Conservation (phyloP, 2,888 invertebrate genomes). For the Tholera decimalis region DNA sequence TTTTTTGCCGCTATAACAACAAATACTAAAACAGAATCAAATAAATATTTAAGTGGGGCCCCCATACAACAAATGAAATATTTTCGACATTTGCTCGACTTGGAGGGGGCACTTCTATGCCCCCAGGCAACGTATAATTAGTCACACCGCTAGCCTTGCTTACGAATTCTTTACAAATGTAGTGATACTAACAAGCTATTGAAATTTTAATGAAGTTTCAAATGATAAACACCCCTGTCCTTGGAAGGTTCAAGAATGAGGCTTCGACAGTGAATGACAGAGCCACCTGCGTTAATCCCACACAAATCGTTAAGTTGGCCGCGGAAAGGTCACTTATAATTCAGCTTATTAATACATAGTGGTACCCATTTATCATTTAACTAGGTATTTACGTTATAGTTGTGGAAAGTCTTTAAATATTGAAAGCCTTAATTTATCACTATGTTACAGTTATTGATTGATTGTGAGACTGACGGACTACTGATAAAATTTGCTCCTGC, state of each 20-base stretch:
- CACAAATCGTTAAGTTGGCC: slow-evolving; percentile 40
- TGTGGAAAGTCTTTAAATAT: not conserved
- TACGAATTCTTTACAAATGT: too few species aligned
- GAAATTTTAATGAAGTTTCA: not conserved
- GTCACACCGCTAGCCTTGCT: too few species aligned
- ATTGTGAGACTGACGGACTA: too few species aligned
- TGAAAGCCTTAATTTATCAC: not conserved
- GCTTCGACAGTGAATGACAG: slow-evolving; percentile 13
- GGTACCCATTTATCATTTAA: slow-evolving; percentile 12
- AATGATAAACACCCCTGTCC: not conserved
- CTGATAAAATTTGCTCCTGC: too few species aligned
- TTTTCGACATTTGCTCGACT: too few species aligned
- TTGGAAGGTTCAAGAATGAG: slow-evolving; percentile 41
- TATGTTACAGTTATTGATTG: not conserved
- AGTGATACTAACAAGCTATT: not conserved
- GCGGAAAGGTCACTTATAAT: slow-evolving; percentile 20
- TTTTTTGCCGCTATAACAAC: too few species aligned
- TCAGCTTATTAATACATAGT: not conserved
- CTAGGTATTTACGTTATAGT: not conserved
- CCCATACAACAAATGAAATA: too few species aligned
- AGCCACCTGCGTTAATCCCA: slow-evolving; percentile 38
- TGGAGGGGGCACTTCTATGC: too few species aligned
- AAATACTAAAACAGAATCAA: too few species aligned
- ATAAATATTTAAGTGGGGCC: too few species aligned
- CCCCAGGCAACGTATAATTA: too few species aligned